Evolutionary conservation across 1,140 invertebrate genomes (phyloP).

Genomic region (Sarcophaga peregrina): DNA sequence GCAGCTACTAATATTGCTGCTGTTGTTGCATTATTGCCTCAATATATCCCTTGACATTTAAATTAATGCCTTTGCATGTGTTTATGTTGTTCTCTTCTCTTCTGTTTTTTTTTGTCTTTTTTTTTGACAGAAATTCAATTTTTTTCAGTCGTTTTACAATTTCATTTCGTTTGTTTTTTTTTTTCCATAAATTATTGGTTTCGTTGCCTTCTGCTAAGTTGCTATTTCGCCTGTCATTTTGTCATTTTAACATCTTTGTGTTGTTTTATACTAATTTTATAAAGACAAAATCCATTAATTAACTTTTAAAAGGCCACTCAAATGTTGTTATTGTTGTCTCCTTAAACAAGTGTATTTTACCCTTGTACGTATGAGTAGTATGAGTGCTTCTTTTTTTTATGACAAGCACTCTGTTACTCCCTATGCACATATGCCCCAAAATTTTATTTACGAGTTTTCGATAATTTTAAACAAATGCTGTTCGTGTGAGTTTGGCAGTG

Average conservation of each 20-base stretch:
- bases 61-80: conserved; percentile 42
- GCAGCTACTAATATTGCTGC: not conserved
- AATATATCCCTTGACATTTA: conserved; percentile 40
- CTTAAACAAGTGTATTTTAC: not conserved
- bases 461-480: too few relatives aligned
- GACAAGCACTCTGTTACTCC: too few relatives aligned
- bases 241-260: conserved; percentile 39
- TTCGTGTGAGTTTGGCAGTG: too few relatives aligned
- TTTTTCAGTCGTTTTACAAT: not conserved
- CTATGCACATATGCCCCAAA: too few relatives aligned
- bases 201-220: not conserved
- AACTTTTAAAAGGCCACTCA: conserved; percentile 20
- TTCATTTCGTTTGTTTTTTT: not conserved
- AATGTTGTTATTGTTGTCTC: not conserved
- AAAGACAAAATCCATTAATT: conserved; percentile 35
- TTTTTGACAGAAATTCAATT: not conserved
- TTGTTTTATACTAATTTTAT: conserved; percentile 37
- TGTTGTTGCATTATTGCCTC: conserved; percentile 16
- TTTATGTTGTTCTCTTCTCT: conserved; percentile 18
- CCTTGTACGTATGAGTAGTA: too few relatives aligned
- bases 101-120: not conserved
- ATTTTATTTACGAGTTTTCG: too few relatives aligned
- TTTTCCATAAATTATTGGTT: not conserved
- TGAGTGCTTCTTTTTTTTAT: too few relatives aligned
- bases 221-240: conserved; percentile 34